Evolutionary conservation across 2,113 vertebrate species (phyloP).

Genomic region (Sphyrna mokarran): DNA sequence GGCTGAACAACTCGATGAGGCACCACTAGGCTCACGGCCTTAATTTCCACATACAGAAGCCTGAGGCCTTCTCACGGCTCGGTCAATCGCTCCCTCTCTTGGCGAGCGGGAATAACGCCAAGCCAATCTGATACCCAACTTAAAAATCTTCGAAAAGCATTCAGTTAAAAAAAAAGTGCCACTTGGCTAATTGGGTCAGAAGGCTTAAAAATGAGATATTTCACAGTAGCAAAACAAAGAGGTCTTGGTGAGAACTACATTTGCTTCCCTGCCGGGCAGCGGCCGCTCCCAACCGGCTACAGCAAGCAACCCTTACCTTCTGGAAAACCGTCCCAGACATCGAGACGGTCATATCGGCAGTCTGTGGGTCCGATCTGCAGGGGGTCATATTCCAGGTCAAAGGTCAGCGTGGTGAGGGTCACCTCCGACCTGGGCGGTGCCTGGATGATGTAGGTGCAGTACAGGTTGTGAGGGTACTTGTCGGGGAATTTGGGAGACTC

Average conservation of each 20-base stretch:
- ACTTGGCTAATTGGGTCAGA: neutral
- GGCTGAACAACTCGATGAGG: neutral
- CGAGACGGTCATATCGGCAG: slow-evolving; percentile 97
- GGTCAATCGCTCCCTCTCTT: neutral
- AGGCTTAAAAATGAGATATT: neutral
- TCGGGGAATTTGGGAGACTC: slow-evolving; percentile 93
- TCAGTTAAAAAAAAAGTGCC: neutral
- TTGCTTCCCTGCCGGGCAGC: neutral
- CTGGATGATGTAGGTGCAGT: slow-evolving; percentile 89
- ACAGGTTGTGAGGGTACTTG: slow-evolving; percentile 96
- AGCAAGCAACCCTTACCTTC: slow-evolving; percentile 67
- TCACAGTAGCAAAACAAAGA: neutral
- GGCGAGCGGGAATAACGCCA: neutral
- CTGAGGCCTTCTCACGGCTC: neutral
- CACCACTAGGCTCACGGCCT: neutral
- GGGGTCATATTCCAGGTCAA: slow-evolving; percentile 93
- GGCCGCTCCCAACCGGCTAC: neutral
- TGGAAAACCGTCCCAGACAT: slow-evolving; percentile 95
- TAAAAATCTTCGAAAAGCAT: neutral
- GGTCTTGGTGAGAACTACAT: neutral
- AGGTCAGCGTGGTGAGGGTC: slow-evolving; percentile 83
- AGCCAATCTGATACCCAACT: neutral
- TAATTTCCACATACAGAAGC: neutral
- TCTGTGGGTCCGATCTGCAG: slow-evolving; percentile 82
- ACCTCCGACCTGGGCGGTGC: slow-evolving; percentile 91